These are phyloP conservation scores for Scaptomyza hsui DNA, from an alignment of 1,140 invertebrate genomes.

Conservation along the genomic window DNA sequence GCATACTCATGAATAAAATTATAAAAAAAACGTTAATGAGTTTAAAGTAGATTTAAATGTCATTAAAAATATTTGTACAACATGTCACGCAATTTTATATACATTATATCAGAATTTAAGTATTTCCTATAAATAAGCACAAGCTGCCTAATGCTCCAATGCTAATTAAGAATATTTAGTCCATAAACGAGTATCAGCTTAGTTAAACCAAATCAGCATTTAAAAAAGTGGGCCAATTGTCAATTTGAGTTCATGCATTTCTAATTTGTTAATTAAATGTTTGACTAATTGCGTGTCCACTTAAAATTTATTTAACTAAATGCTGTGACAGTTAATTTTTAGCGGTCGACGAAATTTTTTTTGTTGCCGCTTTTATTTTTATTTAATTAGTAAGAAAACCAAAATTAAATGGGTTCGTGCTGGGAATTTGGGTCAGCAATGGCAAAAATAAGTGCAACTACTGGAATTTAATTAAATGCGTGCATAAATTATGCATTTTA, in stretches of 20 bases:
- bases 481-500: constrained; percentile 74
- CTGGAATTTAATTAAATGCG: constrained; percentile 78
- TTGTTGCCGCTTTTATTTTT: constrained; percentile 34
- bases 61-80: background rate
- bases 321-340: constrained; percentile 63
- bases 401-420: constrained; percentile 33
- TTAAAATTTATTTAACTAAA: constrained; percentile 55
- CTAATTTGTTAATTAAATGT: constrained; percentile 31
- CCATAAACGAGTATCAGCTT: too few relatives aligned
- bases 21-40: background rate
- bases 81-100: background rate
- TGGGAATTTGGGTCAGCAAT: constrained; percentile 59
- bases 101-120: constrained; percentile 11
- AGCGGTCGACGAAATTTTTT: constrained; percentile 9
- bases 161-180: constrained; percentile 59
- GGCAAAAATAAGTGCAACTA: constrained; percentile 53
- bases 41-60: background rate
- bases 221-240: constrained; percentile 12
- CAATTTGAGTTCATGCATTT: constrained; percentile 15
- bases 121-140: constrained; percentile 4
- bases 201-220: constrained; percentile 3
- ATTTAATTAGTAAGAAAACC: constrained; percentile 57
- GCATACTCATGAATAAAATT: background rate
- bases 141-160: constrained; percentile 57
- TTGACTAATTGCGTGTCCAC: constrained; percentile 54